Percentiles rank a stretch among this genome's conserved stretches.
These are phyloP conservation scores for Silurus asotus DNA, from an alignment of 2,113 vertebrate genomes.

Conservation along the genomic window DNA sequence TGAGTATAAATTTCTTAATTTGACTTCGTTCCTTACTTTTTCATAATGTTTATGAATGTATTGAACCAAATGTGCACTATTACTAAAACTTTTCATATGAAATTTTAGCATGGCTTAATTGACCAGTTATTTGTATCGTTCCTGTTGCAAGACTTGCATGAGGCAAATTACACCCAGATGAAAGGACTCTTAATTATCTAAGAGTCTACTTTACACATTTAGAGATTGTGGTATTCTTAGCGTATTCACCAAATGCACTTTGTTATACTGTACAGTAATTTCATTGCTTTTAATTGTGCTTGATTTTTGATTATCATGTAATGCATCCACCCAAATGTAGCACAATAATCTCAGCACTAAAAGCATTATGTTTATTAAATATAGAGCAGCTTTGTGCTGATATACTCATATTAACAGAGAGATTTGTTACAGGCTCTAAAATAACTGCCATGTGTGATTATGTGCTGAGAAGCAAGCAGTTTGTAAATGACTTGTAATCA, in stretches of 20 bases:
- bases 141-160: conserved; percentile 25
- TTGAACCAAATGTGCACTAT: conserved; percentile 43
- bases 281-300: conserved; percentile 19
- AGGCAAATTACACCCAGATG: background rate
- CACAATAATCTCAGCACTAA: conserved; percentile 26
- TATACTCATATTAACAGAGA: conserved; percentile 21
- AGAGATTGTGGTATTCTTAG: background rate
- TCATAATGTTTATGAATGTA: conserved; percentile 39
- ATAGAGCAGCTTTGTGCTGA: conserved; percentile 25
- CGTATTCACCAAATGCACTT: conserved; percentile 25
- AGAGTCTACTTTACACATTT: conserved; percentile 22
- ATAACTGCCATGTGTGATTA: conserved; percentile 35
- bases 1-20: conserved; percentile 29
- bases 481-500: conserved; percentile 24
- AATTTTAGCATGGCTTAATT: conserved; percentile 18
- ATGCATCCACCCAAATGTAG: conserved; percentile 42
- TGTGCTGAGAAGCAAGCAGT: background rate
- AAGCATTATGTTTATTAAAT: conserved; percentile 30
- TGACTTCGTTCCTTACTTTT: conserved; percentile 6
- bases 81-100: conserved; percentile 23
- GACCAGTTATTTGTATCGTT: conserved; percentile 1
- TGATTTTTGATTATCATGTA: conserved; percentile 15
- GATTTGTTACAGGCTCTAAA: conserved; percentile 28
- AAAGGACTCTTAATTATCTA: conserved; percentile 41
- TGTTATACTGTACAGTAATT: conserved; percentile 44